A percentile compares a stretch with the other conserved stretches of the same genome.
These are phyloP conservation scores for Pogonocichla stellata DNA, from an alignment of 2,113 vertebrate genomes.

Conservation along the genomic window DNA sequence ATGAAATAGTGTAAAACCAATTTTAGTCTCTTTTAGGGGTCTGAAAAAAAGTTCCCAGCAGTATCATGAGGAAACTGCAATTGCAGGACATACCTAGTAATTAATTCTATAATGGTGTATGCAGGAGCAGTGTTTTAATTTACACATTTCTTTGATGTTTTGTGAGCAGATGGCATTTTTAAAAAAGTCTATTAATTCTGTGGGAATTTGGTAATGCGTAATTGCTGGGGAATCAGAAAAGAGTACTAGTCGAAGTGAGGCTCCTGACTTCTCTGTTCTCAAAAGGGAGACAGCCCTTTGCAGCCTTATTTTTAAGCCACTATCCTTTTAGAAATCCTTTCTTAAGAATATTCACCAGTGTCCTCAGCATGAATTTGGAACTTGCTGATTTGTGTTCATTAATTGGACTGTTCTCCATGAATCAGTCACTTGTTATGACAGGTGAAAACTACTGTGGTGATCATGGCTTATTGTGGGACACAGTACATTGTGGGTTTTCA, in stretches of 20 bases:
- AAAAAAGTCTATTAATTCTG: not conserved
- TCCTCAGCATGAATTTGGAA: not conserved
- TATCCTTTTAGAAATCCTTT: not conserved
- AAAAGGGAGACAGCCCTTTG: not conserved
- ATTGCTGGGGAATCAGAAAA: not conserved
- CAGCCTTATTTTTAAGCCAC: not conserved
- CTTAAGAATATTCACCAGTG: not conserved
- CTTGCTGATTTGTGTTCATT: not conserved
- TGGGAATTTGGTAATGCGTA: not conserved
- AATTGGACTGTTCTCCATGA: not conserved
- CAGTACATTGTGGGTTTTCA: not conserved
- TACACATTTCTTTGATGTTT: not conserved
- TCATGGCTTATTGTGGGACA: not conserved
- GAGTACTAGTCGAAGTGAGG: not conserved
- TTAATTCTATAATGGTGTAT: not conserved
- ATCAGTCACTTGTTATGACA: not conserved
- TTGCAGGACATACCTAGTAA: not conserved
- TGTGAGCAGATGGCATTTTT: slow-evolving; percentile 8
- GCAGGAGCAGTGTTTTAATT: not conserved
- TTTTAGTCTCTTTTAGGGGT: not conserved
- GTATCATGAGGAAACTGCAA: not conserved
- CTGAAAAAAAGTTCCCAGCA: not conserved
- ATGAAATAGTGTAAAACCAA: not conserved
- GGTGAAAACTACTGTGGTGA: not conserved
- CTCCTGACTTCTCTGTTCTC: not conserved